These are phyloP conservation scores for Meloidogyne exigua DNA, from an alignment of 1,140 invertebrate genomes.

Conservation along the genomic window DNA sequence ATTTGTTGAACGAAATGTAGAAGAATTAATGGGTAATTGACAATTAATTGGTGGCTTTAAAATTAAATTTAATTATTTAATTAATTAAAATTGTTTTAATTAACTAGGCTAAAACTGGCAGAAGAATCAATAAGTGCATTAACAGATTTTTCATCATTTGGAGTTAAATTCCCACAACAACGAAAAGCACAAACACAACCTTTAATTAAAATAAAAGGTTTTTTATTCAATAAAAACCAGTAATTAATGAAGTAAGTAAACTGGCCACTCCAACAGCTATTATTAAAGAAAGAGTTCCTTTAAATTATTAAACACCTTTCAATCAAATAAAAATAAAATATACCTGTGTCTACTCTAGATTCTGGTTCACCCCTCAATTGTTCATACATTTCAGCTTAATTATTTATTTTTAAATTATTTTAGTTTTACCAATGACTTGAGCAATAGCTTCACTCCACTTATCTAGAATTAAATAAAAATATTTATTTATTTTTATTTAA, in stretches of 20 bases:
- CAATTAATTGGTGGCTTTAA: constrained; percentile 10
- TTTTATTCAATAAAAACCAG: constrained; percentile 41
- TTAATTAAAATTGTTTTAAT: background rate
- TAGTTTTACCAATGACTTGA: constrained; percentile 22
- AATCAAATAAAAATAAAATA: background rate
- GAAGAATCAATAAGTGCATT: constrained; percentile 41
- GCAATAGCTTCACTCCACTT: constrained; percentile 33
- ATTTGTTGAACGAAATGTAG: constrained; percentile 13
- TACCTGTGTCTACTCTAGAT: constrained; percentile 52
- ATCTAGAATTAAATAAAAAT: constrained; percentile 17
- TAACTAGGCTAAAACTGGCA: constrained; percentile 39
- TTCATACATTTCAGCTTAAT: constrained; percentile 53
- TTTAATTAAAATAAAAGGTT: constrained; percentile 24
- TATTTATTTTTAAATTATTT: constrained; percentile 20
- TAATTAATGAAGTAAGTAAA: constrained; percentile 55
- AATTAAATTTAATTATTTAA: constrained; percentile 22
- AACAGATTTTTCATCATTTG: constrained; percentile 50
- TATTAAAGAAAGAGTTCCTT: constrained; percentile 54
- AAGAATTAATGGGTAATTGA: constrained; percentile 19
- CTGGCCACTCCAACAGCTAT: constrained; percentile 58
- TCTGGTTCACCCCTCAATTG: constrained; percentile 59
- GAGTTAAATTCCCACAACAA: constrained; percentile 61
- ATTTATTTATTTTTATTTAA: constrained; percentile 35
- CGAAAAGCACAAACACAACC: constrained; percentile 63
- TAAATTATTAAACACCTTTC: background rate